phyloP scores from a whole-genome alignment of 2,113 vertebrate genomes.

The Panurus biarmicus region DNA sequence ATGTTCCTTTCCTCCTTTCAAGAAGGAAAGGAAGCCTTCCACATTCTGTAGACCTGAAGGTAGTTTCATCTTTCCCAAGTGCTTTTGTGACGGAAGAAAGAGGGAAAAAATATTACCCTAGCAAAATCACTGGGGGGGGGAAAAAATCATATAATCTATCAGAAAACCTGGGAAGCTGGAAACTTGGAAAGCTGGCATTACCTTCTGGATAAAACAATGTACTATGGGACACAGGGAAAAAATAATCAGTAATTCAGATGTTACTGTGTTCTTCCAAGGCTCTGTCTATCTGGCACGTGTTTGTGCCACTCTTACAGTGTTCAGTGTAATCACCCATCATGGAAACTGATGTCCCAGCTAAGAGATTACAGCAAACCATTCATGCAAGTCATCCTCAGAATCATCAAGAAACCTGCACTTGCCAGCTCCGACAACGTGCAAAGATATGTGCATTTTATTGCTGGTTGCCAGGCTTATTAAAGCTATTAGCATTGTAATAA shows the following conservation, averaged over 20 bases:
- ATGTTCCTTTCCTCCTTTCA: background rate
- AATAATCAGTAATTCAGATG: background rate
- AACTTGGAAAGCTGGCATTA: background rate
- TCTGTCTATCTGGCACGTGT: fast-evolving
- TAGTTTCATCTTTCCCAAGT: fast-evolving
- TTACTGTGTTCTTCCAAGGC: background rate
- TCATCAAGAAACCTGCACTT: background rate
- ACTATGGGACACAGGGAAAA: background rate
- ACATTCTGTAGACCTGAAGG: background rate
- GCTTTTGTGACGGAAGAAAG: background rate
- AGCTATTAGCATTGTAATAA: background rate
- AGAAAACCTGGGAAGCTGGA: too few relatives aligned
- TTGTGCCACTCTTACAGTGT: background rate
- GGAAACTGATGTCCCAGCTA: background rate
- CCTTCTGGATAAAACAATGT: background rate
- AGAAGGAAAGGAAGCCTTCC: background rate
- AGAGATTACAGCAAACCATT: background rate
- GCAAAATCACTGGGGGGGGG: background rate
- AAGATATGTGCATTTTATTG: background rate
- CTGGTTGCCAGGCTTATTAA: background rate
- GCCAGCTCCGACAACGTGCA: background rate
- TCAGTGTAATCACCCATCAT: background rate
- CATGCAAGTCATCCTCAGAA: background rate
- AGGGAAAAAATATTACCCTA: background rate
- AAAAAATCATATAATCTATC: fast-evolving